These are phyloP conservation scores for Eupsilia transversa DNA, from an alignment of 2,888 invertebrate genomes.

Conservation along the genomic window DNA sequence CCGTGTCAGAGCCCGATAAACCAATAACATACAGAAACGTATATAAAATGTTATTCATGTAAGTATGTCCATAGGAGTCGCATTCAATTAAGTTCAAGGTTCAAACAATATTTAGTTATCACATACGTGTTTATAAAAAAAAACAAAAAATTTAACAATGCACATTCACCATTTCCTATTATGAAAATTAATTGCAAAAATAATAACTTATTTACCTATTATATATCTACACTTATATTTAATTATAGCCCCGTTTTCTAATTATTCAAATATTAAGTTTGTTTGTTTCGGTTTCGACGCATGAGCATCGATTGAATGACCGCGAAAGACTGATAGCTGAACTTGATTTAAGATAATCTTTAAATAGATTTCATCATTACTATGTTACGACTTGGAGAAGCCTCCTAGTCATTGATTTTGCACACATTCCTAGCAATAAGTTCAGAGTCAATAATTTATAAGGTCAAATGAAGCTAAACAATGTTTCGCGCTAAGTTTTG, in stretches of 20 bases:
- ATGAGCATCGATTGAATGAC: constrained; percentile 55
- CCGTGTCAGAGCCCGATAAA: neutral
- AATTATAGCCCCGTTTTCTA: neutral
- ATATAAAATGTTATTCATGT: neutral
- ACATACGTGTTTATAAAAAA: constrained; percentile 11
- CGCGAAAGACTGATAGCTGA: constrained; percentile 49
- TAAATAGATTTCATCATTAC: constrained; percentile 16
- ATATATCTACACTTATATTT: constrained; percentile 9
- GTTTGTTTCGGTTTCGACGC: constrained; percentile 31
- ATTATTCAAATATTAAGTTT: neutral
- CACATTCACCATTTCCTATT: constrained; percentile 10
- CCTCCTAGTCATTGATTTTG: constrained; percentile 5
- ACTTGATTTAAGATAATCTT: constrained; percentile 31
- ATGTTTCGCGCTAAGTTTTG: neutral
- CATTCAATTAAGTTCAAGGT: constrained; percentile 42
- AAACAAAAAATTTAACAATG: neutral
- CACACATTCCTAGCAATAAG: constrained; percentile 9
- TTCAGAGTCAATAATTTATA: neutral
- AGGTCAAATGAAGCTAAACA: neutral
- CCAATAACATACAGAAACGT: neutral
- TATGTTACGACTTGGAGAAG: constrained; percentile 18
- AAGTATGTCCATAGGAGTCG: neutral
- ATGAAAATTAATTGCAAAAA: neutral
- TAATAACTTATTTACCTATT: constrained; percentile 11
- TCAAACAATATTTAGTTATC: constrained; percentile 27